These are phyloP conservation scores for Athetis lepigone DNA, from an alignment of 2,888 invertebrate genomes.

Conservation along the genomic window DNA sequence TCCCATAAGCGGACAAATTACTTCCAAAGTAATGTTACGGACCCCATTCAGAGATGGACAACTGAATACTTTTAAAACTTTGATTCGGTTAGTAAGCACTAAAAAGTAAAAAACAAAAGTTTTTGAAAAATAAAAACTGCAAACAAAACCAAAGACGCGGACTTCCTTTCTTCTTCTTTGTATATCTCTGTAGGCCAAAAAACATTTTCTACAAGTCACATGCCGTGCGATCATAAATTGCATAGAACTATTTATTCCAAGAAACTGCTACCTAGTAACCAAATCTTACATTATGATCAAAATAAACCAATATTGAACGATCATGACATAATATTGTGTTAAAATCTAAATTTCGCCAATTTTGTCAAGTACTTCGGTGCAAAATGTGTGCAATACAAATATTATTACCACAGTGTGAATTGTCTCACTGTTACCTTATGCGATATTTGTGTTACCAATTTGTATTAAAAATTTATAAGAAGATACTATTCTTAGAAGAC, in stretches of 20 bases:
- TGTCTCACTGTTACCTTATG: constrained; percentile 69
- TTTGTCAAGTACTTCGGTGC: constrained; percentile 57
- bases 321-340: constrained; percentile 61
- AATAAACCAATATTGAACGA: constrained; percentile 24
- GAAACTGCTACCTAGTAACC: constrained; percentile 28
- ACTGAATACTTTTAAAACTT: too few relatives aligned
- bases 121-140: too few relatives aligned
- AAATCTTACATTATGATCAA: constrained; percentile 1
- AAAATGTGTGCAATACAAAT: constrained; percentile 64
- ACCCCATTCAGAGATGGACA: too few relatives aligned
- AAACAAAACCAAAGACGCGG: too few relatives aligned
- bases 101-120: too few relatives aligned
- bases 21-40: too few relatives aligned
- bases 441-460: constrained; percentile 73
- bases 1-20: too few relatives aligned
- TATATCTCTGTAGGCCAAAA: too few relatives aligned
- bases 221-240: background rate
- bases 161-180: too few relatives aligned
- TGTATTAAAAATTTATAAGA: constrained; percentile 60
- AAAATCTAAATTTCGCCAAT: constrained; percentile 50
- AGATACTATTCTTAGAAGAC: constrained; percentile 77
- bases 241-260: constrained; percentile 3
- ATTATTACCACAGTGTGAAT: constrained; percentile 66
- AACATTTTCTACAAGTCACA: background rate
- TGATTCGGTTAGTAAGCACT: too few relatives aligned